Evolutionary conservation across 2,113 vertebrate species (phyloP).

Genomic region (Ageneiosus marmoratus): DNA sequence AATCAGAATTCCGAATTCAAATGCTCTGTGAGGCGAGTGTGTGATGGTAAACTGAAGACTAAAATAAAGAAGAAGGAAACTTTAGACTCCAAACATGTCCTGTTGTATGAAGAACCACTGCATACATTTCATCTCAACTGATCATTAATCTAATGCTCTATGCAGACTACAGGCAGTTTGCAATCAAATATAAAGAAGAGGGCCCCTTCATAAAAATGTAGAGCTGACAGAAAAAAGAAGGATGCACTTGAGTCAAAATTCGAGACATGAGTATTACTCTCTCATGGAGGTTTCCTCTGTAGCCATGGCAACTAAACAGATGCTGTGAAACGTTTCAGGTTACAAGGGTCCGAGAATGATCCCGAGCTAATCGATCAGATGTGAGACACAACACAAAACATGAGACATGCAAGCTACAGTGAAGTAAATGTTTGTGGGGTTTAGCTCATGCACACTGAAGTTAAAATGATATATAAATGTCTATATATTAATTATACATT

Average conservation of each 20-base stretch:
- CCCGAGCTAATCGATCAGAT: slow-evolving; percentile 13
- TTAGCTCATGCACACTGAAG: background rate
- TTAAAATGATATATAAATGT: background rate
- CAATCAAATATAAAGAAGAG: background rate
- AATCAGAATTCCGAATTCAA: background rate
- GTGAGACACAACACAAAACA: slow-evolving; percentile 19
- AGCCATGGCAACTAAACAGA: slow-evolving; percentile 40
- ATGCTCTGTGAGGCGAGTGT: background rate
- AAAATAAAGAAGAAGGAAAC: background rate
- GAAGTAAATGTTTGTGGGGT: background rate
- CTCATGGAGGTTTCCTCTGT: slow-evolving; percentile 16
- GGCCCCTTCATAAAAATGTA: background rate
- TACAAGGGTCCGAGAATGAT: background rate
- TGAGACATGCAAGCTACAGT: background rate
- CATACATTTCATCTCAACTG: background rate
- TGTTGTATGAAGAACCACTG: background rate
- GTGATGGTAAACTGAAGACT: background rate
- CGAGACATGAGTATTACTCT: slow-evolving; percentile 1
- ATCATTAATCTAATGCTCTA: background rate
- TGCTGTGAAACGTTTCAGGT: slow-evolving; percentile 21
- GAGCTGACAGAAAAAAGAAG: background rate
- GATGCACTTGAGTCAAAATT: background rate
- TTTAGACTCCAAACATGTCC: background rate
- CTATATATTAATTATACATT: slow-evolving; percentile 1
- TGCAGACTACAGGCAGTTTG: background rate